A percentile compares a stretch with the other conserved stretches of the same genome.
Conservation (phyloP, 1,140 invertebrate species). For the Ceratina calcarata region DNA sequence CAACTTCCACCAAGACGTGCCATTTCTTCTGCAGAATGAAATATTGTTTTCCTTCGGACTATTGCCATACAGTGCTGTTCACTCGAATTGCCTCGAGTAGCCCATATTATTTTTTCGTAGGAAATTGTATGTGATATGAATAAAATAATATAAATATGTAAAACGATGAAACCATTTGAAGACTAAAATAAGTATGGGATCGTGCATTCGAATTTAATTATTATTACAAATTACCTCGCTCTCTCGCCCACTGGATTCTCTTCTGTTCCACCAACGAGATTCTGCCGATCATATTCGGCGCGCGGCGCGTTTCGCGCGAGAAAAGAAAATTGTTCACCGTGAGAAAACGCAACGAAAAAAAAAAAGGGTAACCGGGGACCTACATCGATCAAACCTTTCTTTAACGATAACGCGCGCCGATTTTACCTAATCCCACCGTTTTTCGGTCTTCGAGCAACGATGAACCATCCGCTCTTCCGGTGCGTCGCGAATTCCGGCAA, state of each 20-base stretch:
- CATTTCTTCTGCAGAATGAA: slow-evolving; percentile 82
- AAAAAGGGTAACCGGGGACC: slow-evolving; percentile 36
- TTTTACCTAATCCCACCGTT: slow-evolving; percentile 45
- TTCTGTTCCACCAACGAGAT: slow-evolving; percentile 86
- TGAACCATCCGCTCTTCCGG: slow-evolving; percentile 21
- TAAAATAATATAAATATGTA: no score
- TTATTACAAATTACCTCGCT: no score
- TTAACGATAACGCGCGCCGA: neutral
- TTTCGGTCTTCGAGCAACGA: neutral
- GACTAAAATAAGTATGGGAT: no score
- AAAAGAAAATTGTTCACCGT: slow-evolving; percentile 32
- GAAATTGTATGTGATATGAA: no score
- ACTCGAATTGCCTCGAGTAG: neutral
- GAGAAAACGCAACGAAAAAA: slow-evolving; percentile 25
- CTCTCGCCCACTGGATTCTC: slow-evolving; percentile 87
- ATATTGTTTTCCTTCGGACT: slow-evolving; percentile 38
- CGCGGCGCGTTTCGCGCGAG: slow-evolving; percentile 29
- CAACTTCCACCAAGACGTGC: slow-evolving; percentile 82
- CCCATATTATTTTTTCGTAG: neutral
- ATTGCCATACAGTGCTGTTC: neutral
- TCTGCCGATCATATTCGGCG: slow-evolving; percentile 73
- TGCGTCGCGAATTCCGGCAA: slow-evolving; percentile 16
- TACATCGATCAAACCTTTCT: slow-evolving; percentile 29
- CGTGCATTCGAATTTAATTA: no score
- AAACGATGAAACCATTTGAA: no score